Percentiles rank a stretch among this genome's conserved stretches.
These are phyloP conservation scores for Halichondria panicea DNA, from an alignment of 37 sponge, comb jelly and placozoan species.

Conservation along the genomic window DNA sequence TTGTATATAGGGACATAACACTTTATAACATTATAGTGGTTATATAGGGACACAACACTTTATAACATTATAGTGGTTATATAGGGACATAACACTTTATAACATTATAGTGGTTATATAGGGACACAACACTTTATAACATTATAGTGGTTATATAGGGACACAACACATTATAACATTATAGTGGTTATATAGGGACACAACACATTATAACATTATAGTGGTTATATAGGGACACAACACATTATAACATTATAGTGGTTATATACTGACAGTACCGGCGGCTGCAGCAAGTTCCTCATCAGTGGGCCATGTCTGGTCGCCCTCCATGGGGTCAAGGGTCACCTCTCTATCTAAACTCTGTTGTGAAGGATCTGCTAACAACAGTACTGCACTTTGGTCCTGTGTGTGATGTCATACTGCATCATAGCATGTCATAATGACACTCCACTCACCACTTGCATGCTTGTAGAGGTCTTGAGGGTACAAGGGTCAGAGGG, in stretches of 20 bases:
- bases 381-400: not conserved
- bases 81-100: not conserved
- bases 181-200: not conserved
- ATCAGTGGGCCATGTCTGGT: constrained; percentile 98
- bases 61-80: no score
- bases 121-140: not conserved
- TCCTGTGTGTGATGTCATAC: not conserved
- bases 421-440: not conserved
- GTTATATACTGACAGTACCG: no score
- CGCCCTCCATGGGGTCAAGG: constrained; percentile 94
- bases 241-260: not conserved
- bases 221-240: not conserved
- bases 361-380: constrained; percentile 60
- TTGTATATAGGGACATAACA: not conserved
- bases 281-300: constrained; percentile 82
- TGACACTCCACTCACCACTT: not conserved
- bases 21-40: not conserved
- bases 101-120: not conserved
- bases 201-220: not conserved
- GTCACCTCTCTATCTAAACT: constrained; percentile 72
- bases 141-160: not conserved
- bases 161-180: not conserved
- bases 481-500: constrained; percentile 53
- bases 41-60: no score
- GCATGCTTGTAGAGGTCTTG: not conserved